Percentiles rank a stretch among this genome's conserved stretches.
Evolutionary conservation across 2,888 invertebrate species (phyloP).

Genomic region (Acronicta psi): DNA sequence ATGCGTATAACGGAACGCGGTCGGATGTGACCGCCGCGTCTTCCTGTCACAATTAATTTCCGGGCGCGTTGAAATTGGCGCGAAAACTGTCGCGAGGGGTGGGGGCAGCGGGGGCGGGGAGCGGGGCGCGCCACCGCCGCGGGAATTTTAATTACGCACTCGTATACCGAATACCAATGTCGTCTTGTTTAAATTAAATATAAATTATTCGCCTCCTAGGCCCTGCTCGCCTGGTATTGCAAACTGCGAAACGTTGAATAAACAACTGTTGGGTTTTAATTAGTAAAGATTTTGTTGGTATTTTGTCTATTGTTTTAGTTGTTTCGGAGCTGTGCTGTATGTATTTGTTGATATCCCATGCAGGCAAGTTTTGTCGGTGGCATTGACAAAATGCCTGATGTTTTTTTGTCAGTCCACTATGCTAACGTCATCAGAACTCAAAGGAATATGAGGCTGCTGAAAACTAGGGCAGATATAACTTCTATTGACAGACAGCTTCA

Average conservation of each 20-base stretch:
- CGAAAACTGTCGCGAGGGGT: slow-evolving; percentile 87
- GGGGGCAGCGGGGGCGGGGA: slow-evolving; percentile 49
- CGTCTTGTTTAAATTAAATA: slow-evolving; percentile 89
- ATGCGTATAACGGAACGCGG: slow-evolving; percentile 83
- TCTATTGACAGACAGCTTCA: background rate
- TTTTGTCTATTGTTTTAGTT: slow-evolving; percentile 63
- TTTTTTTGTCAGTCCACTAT: slow-evolving; percentile 16
- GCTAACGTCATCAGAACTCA: background rate
- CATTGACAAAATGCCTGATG: slow-evolving; percentile 22
- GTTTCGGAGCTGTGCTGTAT: slow-evolving; percentile 44
- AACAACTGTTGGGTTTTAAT: slow-evolving; percentile 84
- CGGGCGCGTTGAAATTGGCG: slow-evolving; percentile 89
- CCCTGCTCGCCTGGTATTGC: slow-evolving; percentile 83
- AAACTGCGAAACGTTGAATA: slow-evolving; percentile 81
- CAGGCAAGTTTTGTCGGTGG: slow-evolving; percentile 17
- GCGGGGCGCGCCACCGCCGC: slow-evolving; percentile 79
- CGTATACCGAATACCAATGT: slow-evolving; percentile 89
- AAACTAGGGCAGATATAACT: no score
- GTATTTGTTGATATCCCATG: slow-evolving; percentile 39
- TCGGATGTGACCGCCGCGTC: slow-evolving; percentile 88
- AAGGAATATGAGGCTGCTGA: no score
- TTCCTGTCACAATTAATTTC: slow-evolving; percentile 90
- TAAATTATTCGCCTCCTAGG: slow-evolving; percentile 88
- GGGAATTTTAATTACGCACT: slow-evolving; percentile 89
- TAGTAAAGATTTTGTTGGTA: slow-evolving; percentile 77